phyloP scores from a whole-genome alignment of 2,888 invertebrate species.

The Macropis europaea region DNA sequence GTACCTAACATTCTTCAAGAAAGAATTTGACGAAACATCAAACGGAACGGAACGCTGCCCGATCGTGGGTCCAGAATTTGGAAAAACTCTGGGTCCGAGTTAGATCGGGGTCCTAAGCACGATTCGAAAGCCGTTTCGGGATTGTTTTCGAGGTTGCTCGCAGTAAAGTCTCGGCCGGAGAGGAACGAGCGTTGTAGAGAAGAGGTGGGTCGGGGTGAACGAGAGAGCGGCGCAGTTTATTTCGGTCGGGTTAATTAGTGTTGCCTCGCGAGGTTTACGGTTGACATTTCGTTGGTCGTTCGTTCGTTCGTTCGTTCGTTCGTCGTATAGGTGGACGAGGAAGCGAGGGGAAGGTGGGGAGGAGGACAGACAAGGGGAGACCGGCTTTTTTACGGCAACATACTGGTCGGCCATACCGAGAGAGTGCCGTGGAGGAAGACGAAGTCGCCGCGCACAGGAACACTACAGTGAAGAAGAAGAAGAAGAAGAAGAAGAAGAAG shows the following conservation, averaged over 20 bases:
- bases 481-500: constrained; percentile 28
- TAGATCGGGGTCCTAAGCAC: too few species aligned
- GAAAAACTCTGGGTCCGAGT: too few species aligned
- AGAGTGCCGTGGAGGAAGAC: constrained; percentile 58
- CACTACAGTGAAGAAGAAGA: constrained; percentile 15
- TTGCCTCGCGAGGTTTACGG: constrained; percentile 80
- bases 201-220: constrained; percentile 23
- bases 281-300: constrained; percentile 78
- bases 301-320: constrained; percentile 59
- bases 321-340: constrained; percentile 58
- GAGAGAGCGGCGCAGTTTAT: constrained; percentile 75
- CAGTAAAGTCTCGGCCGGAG: constrained; percentile 12
- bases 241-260: constrained; percentile 80
- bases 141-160: constrained; percentile 39
- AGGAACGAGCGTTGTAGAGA: constrained; percentile 28
- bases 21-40: too few species aligned
- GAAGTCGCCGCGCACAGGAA: constrained; percentile 45
- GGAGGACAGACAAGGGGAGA: constrained; percentile 63
- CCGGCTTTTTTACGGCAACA: constrained; percentile 76
- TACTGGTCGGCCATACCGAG: constrained; percentile 74
- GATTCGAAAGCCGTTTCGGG: constrained; percentile 8
- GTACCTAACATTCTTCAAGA: too few species aligned
- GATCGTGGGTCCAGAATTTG: too few species aligned
- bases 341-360: constrained; percentile 49
- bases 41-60: too few species aligned